Conservation (phyloP, 2,797 vertebrate genomes). For the Lateolabrax maculatus region DNA sequence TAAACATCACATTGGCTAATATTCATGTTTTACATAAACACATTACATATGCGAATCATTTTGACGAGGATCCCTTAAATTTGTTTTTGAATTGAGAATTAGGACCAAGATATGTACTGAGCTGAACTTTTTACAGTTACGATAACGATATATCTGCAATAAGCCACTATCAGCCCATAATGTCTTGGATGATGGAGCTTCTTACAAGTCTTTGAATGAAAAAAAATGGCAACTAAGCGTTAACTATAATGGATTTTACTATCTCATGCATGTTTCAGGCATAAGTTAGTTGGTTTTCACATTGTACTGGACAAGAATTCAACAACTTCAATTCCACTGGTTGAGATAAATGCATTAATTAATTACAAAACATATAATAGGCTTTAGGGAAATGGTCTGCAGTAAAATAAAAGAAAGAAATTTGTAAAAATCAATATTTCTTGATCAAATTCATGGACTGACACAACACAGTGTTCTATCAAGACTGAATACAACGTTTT, state of each 20-base stretch:
- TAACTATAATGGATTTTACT: too few relatives aligned
- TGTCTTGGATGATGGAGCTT: background rate
- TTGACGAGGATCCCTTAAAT: background rate
- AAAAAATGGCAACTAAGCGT: background rate
- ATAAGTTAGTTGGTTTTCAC: background rate
- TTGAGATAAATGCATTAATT: background rate
- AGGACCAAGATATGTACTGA: background rate
- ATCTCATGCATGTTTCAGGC: background rate
- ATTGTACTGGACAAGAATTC: background rate
- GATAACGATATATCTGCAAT: background rate
- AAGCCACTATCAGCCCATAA: background rate
- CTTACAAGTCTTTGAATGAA: background rate
- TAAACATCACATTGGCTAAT: background rate
- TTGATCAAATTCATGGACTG: slow-evolving; percentile 7
- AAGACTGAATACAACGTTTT: background rate
- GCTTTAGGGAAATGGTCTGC: background rate
- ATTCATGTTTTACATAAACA: background rate
- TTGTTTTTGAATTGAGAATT: background rate
- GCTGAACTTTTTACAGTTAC: background rate
- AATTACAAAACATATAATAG: background rate
- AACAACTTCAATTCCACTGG: too few relatives aligned
- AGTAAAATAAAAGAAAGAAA: background rate
- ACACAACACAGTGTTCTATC: background rate
- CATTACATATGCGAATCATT: background rate
- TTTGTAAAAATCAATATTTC: background rate